phyloP scores from a whole-genome alignment of 2,113 vertebrate species.

The Sigmodon hispidus region DNA sequence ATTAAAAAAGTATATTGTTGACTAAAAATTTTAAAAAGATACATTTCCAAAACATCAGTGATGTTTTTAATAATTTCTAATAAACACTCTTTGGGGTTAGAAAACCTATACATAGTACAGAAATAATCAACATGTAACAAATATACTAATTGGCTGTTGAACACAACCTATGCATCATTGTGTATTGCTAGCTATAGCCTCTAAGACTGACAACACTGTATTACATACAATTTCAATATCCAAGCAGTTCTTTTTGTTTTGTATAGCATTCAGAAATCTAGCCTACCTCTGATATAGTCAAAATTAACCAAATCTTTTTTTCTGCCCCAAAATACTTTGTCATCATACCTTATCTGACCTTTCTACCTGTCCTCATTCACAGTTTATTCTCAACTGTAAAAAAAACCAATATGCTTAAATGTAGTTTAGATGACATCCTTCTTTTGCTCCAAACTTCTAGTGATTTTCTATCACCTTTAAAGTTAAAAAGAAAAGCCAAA shows the following conservation, averaged over 20 bases:
- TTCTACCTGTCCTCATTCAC: background rate
- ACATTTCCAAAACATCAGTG: slow-evolving; percentile 8
- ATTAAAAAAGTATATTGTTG: background rate
- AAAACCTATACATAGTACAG: slow-evolving; percentile 27
- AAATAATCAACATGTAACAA: slow-evolving; percentile 44
- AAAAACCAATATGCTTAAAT: background rate
- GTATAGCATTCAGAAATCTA: background rate
- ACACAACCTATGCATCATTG: background rate
- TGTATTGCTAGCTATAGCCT: background rate
- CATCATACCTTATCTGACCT: background rate
- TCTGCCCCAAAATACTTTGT: background rate
- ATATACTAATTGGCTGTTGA: background rate
- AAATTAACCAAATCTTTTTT: background rate
- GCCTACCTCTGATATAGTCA: background rate
- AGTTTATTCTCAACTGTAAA: background rate
- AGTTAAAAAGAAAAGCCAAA: background rate
- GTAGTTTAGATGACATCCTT: background rate
- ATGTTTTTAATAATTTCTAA: background rate
- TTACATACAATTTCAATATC: slow-evolving; percentile 8
- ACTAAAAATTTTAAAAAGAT: slow-evolving; percentile 23
- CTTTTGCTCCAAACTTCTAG: slow-evolving; percentile 15
- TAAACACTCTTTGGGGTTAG: slow-evolving; percentile 16
- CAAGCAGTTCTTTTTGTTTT: background rate
- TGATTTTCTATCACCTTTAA: background rate
- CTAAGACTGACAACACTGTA: background rate